Evolutionary conservation across 2,113 vertebrate species (phyloP), one percentile per base, ranked within the genome.

Genomic region (Oreochromis tanganicae): DNA sequence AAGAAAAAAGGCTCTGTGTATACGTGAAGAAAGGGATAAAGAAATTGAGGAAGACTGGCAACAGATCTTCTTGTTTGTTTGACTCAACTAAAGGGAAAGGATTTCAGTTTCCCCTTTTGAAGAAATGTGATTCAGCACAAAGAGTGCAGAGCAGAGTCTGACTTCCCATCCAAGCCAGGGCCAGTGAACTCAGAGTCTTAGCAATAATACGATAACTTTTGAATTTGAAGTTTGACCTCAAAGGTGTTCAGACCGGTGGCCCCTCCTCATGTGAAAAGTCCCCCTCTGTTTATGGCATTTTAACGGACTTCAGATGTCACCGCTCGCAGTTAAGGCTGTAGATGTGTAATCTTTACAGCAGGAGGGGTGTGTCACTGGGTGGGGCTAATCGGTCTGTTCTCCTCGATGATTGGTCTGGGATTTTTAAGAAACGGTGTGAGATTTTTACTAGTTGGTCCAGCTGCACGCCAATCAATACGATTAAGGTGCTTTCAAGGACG

Each of bases 251-350:
- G 88, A 79, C 17, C 82, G 14, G 50, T 27, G 91, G 86, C 92
- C 88, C 93, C 89, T 82, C 88, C 89, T 81, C 86, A 81, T 38
- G 78, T 83, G 57, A 90, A 84, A 79, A 66, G 56, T 55, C 81
- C 86, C 78, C 86, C 73, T 54, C 34, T 87, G 63, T 86, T 95
- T 90, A 88, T 81, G 82, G 87, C 87, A 17, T 57, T 91, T 91
- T 86, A 93, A 94, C 88, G 38, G 63, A 41, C 68, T 85, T 94
- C 95, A 94, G 92, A 95, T 90, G 90, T 91, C 13, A 13, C 89
- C 55, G 75, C 66, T 2, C 36, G 75, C 46, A 41, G 34, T 29
- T 50, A 78, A 2, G 80, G 38, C 21, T 21, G 43, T 50, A 24
- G 57, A 73, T 88, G 89, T 83, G 27, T 73, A 9, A 84, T 83